Evolutionary conservation across 2,888 invertebrate genomes (phyloP).

Genomic region (Sphinx pinastri): DNA sequence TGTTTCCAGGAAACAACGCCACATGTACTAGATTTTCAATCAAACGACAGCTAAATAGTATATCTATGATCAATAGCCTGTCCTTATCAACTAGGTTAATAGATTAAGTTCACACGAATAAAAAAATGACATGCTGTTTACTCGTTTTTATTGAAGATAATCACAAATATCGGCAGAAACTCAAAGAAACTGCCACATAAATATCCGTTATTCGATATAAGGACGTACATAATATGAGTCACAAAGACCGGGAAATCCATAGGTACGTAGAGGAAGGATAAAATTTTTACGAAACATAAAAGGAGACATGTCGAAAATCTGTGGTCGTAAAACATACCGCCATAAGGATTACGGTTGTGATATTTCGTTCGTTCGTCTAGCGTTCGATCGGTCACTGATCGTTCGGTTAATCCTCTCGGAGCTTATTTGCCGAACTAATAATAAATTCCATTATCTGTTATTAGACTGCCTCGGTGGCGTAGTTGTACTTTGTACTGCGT

Average conservation of each 20-base stretch:
- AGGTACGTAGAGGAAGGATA: conserved; percentile 58
- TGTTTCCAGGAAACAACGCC: no score
- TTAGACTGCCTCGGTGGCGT: no score
- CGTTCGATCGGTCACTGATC: conserved; percentile 37
- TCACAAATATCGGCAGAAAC: conserved; percentile 39
- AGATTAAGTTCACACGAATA: background rate
- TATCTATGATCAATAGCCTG: no score
- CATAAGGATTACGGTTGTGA: conserved; percentile 43
- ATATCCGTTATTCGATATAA: conserved; percentile 43
- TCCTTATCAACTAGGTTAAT: no score
- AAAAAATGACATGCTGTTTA: conserved; percentile 24
- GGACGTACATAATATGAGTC: conserved; percentile 45
- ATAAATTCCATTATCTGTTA: conserved; percentile 27
- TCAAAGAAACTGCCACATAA: conserved; percentile 36
- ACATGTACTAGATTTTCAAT: no score
- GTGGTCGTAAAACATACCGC: conserved; percentile 60
- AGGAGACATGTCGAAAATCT: conserved; percentile 70
- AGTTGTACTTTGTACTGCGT: no score
- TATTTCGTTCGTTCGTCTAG: conserved; percentile 23
- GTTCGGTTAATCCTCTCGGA: conserved; percentile 35
- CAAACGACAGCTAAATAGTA: no score
- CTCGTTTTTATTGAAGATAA: conserved; percentile 42
- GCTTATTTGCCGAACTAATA: conserved; percentile 39
- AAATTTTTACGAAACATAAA: conserved; percentile 73
- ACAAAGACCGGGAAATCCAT: conserved; percentile 53